These are phyloP conservation scores for Oreochromis tanganicae DNA, from an alignment of 2,113 vertebrate species.

Conservation along the genomic window DNA sequence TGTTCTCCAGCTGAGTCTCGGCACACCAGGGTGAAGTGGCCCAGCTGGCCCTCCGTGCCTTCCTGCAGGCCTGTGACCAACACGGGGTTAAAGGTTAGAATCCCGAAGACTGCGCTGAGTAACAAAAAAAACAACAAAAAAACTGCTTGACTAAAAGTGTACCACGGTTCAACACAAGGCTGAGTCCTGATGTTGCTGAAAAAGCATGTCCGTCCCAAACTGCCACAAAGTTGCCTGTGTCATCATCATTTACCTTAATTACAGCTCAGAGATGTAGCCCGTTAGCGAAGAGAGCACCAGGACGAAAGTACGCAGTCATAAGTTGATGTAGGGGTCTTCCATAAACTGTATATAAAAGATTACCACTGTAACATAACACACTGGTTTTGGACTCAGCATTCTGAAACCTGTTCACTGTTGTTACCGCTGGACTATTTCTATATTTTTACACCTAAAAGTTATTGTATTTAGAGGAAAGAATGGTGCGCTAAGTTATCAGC, in stretches of 20 bases:
- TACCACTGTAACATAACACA: neutral
- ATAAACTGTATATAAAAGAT: neutral
- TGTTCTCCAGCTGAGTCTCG: slow-evolving; percentile 72
- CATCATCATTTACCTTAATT: neutral
- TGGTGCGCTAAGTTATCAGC: neutral
- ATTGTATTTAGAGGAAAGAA: rapidly evolving
- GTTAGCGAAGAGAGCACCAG: neutral
- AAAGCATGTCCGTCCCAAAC: neutral
- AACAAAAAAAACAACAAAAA: neutral
- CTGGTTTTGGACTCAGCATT: neutral
- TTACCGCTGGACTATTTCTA: rapidly evolving
- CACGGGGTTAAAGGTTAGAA: neutral
- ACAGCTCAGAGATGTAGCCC: neutral
- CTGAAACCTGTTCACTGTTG: neutral
- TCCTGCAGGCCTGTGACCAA: slow-evolving; percentile 67
- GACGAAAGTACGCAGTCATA: neutral
- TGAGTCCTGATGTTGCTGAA: neutral
- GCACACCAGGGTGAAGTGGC: slow-evolving; percentile 81
- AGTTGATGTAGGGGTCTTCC: neutral
- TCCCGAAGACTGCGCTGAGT: neutral
- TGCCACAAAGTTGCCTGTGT: neutral
- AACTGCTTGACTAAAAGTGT: neutral
- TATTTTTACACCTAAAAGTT: neutral
- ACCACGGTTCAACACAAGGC: neutral
- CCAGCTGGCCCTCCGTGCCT: slow-evolving; percentile 69